Conservation (phyloP, 2,888 invertebrate genomes). For the Keiferia lycopersicella region DNA sequence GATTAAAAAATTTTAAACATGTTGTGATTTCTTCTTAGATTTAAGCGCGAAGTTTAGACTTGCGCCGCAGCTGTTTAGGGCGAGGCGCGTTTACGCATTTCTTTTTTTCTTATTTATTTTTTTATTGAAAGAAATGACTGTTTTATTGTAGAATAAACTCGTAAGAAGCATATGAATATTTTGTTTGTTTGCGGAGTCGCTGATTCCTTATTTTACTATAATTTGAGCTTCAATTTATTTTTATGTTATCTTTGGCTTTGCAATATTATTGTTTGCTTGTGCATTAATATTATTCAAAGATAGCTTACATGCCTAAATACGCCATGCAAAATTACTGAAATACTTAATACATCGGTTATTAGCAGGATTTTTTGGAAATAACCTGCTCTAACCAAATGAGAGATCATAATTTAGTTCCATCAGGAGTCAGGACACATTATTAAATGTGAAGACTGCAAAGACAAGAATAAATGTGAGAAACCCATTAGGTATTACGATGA, state of each 20-base stretch:
- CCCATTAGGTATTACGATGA: too few species aligned
- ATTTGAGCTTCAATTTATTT: conserved; percentile 28
- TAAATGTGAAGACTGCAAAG: too few species aligned
- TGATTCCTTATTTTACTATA: conserved; percentile 19
- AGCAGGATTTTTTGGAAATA: too few species aligned
- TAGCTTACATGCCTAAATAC: too few species aligned
- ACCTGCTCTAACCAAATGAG: too few species aligned
- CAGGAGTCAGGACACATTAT: too few species aligned
- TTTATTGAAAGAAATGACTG: conserved; percentile 72
- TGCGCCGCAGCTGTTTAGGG: conserved; percentile 47
- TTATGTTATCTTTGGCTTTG: background rate
- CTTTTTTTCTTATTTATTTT: conserved; percentile 62
- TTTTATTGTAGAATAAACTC: conserved; percentile 78
- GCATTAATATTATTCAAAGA: too few species aligned
- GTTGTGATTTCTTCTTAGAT: conserved; percentile 78
- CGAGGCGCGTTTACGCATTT: conserved; percentile 59
- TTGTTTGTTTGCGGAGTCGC: conserved; percentile 54
- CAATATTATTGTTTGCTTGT: background rate
- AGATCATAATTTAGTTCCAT: too few species aligned
- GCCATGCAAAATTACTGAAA: too few species aligned
- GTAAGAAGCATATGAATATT: conserved; percentile 67
- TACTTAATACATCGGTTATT: too few species aligned
- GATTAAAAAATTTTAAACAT: conserved; percentile 77
- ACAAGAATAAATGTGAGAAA: too few species aligned
- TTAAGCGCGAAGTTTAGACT: conserved; percentile 53